Evolutionary conservation across 2,797 vertebrate species (phyloP).

Genomic region (Falco columbarius): DNA sequence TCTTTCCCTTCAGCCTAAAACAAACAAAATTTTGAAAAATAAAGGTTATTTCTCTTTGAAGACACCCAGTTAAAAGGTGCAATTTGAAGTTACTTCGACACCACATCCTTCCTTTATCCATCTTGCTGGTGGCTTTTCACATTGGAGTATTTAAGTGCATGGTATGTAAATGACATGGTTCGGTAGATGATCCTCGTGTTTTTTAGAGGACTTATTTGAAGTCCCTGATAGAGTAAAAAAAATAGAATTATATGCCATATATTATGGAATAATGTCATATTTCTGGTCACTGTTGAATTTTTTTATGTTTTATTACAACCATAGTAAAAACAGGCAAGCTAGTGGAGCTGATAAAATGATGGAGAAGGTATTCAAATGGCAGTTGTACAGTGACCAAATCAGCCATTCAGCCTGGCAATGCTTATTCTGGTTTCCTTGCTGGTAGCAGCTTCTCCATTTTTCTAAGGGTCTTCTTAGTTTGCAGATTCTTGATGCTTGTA

Average conservation of each 20-base stretch:
- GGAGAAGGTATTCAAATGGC: background rate
- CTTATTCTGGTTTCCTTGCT: background rate
- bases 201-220: background rate
- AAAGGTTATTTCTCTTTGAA: background rate
- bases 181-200: background rate
- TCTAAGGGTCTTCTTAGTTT: background rate
- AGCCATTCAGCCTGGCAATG: background rate
- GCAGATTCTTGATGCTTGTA: background rate
- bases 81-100: background rate
- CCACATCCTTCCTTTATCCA: background rate
- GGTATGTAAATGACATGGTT: background rate
- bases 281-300: background rate
- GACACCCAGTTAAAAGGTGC: background rate
- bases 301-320: background rate
- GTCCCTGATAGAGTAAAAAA: background rate
- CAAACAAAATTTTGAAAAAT: background rate
- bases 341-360: background rate
- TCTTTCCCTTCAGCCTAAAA: background rate
- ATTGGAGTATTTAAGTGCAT: background rate
- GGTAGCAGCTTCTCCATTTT: background rate
- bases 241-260: background rate
- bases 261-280: background rate
- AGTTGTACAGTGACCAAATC: background rate
- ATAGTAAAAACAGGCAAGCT: background rate
- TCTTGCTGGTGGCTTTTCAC: background rate